These are phyloP conservation scores for Notiomystis cincta DNA, from an alignment of 2,113 vertebrate genomes.

Conservation along the genomic window DNA sequence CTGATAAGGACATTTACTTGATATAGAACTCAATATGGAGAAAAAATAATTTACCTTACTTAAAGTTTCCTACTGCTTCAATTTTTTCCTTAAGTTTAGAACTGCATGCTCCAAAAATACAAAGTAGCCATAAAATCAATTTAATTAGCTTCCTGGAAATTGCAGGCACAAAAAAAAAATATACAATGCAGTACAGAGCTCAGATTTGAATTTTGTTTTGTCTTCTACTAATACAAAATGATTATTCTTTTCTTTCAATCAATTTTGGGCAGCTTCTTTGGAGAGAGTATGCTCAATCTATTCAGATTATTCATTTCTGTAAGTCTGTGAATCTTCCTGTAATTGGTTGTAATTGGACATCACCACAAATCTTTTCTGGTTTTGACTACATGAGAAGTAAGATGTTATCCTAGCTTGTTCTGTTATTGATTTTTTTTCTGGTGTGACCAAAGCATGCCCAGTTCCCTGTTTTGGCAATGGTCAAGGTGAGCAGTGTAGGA, in stretches of 20 bases:
- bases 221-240: not conserved
- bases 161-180: not conserved
- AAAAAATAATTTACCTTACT: slow-evolving; percentile 2
- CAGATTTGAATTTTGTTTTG: not conserved
- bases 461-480: not conserved
- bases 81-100: not conserved
- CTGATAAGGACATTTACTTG: not conserved
- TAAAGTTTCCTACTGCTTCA: not conserved
- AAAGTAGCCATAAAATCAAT: slow-evolving; percentile 8
- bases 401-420: not conserved
- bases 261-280: not conserved
- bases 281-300: not conserved
- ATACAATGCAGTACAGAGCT: not conserved
- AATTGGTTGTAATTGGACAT: not conserved
- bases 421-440: not conserved
- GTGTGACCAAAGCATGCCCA: not conserved
- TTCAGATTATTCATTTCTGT: not conserved
- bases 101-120: not conserved
- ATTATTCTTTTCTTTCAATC: not conserved
- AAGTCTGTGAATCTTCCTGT: not conserved
- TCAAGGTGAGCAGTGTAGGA: not conserved
- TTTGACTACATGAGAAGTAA: not conserved
- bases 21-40: not conserved
- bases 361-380: not conserved
- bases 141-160: not conserved